phyloP scores from a whole-genome alignment of 2,113 vertebrate species.

The Cyanoderma ruficeps region DNA sequence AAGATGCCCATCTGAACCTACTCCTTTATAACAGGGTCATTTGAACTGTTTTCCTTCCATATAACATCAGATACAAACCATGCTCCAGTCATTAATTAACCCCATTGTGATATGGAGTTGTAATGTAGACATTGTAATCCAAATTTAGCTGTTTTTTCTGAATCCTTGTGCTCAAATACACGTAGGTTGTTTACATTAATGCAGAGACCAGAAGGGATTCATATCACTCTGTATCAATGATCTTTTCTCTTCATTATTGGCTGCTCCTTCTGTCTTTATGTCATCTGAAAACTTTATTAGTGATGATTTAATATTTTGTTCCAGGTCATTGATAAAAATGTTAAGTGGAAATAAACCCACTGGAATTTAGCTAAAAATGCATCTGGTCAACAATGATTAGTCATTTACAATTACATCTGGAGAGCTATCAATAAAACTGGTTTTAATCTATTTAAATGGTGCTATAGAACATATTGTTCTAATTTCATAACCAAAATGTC shows the following conservation, averaged over 20 bases:
- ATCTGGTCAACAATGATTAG: not conserved
- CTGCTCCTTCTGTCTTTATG: not conserved
- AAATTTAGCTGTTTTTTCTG: not conserved
- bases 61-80: not conserved
- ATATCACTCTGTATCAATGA: not conserved
- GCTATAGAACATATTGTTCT: not conserved
- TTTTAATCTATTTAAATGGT: constrained; percentile 30
- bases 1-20: not conserved
- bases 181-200: not conserved
- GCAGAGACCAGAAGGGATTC: not conserved
- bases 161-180: not conserved
- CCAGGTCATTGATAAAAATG: not conserved
- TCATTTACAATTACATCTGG: not conserved
- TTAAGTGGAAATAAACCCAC: constrained; percentile 4
- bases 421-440: not conserved
- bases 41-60: not conserved
- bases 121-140: not conserved
- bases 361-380: not conserved
- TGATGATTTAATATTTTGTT: constrained; percentile 28
- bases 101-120: not conserved
- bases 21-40: not conserved
- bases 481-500: constrained; percentile 40
- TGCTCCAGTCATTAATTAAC: not conserved
- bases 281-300: constrained; percentile 21
- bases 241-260: not conserved